Percentiles rank a stretch among this genome's conserved stretches.
Evolutionary conservation across 2,113 vertebrate species (phyloP).

Genomic region (Aleadryas rufinucha): DNA sequence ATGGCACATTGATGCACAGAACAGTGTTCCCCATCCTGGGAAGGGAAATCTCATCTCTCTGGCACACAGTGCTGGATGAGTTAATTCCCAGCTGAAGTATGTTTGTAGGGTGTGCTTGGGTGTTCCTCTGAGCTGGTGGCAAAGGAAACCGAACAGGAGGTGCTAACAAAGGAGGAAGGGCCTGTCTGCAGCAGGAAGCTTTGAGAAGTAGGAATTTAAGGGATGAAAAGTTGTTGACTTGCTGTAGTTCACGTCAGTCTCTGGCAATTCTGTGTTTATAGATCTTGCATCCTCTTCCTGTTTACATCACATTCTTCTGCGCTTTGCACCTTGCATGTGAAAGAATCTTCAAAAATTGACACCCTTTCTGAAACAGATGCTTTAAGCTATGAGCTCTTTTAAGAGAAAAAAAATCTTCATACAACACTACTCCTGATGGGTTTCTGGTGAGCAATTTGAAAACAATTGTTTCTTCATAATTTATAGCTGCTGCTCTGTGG

Average conservation of each 20-base stretch:
- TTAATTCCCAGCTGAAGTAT: background rate
- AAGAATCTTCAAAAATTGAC: conserved; percentile 21
- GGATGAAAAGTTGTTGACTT: background rate
- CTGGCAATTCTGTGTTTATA: background rate
- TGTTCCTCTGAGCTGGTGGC: background rate
- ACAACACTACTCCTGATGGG: background rate
- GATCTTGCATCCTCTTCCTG: background rate
- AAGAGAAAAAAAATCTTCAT: background rate
- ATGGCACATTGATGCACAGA: rapidly evolving
- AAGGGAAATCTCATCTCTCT: background rate
- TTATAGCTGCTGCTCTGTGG: background rate
- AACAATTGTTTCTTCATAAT: background rate
- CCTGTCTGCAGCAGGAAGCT: background rate
- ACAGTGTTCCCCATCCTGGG: background rate
- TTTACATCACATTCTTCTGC: background rate
- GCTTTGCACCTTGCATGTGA: background rate
- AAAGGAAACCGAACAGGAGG: background rate
- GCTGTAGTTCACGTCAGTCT: background rate
- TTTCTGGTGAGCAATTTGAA: background rate
- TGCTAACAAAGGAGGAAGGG: background rate
- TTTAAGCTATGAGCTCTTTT: background rate
- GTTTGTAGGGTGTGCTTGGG: background rate
- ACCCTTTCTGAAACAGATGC: background rate
- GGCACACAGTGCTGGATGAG: background rate
- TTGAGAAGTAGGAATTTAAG: background rate